Evolutionary conservation across 2,113 vertebrate genomes (phyloP), one percentile per base, ranked within the genome.

Genomic region (Microtus ochrogaster): DNA sequence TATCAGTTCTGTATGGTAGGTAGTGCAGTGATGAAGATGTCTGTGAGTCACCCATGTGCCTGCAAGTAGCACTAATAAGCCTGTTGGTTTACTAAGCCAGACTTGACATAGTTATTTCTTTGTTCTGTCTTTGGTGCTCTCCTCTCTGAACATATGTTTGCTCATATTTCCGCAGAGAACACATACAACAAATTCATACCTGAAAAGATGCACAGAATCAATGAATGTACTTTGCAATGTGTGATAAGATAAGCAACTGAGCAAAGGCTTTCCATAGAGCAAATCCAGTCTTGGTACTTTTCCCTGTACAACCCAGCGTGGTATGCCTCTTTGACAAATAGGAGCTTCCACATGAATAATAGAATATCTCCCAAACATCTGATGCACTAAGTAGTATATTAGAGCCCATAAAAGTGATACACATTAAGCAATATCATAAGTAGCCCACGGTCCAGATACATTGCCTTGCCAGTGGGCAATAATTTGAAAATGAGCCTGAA

Each of bases 1-100:
- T 7, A 78, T 33, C 28, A 49, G 7, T 17, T 28, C 9, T 52
- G 3, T 52, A 26, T 0, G 3, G 5, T 49, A 14, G 14, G 5
- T 4, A 44, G 47, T 49, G 14, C 44, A 49, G 2, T 78, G 44
- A 33, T 33, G 13, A 47, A 49, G 1, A 47, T 78, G 28, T 16
- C 5, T 49, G 28, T 49, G 28, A 78, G 76, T 30, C 28, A 78
- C 44, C 76, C 28, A 49, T 49, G 28, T 33, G 44, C 16, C 26
- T 14, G 6, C 28, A 33, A 33, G 6, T 33, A 52, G 49, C 7
- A 30, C 14, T 49, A 33, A 78, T 78, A 19, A 49, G 33, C 2
- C 3, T 28, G 9, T 52, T 78, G 28, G 28, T 19, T 52, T 47
- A 78, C 28, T 78, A 9, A 33, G 7, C 44, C 30, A 49, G 28